Conservation (phyloP, 2,888 invertebrate species). For the Eupithecia vulgata region DNA sequence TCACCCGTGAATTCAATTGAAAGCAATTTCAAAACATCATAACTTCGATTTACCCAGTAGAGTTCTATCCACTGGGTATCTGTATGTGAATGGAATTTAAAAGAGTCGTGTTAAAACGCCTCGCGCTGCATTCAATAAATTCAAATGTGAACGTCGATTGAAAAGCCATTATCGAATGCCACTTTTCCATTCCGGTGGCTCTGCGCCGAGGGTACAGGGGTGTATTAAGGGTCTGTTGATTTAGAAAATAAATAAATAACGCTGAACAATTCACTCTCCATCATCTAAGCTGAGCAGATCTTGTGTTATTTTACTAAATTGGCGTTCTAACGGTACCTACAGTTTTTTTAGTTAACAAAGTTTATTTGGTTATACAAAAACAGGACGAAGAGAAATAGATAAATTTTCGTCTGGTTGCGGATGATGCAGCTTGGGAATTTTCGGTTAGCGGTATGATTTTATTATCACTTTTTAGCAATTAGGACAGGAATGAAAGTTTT, state of each 20-base stretch:
- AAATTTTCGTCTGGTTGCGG: neutral
- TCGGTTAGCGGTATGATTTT: no score
- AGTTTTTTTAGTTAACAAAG: no score
- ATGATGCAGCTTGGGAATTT: neutral
- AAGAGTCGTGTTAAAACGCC: constrained; percentile 30
- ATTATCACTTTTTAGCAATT: no score
- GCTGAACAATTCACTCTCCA: no score
- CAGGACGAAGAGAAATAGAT: neutral
- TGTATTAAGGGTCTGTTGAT: constrained; percentile 13
- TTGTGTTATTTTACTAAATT: no score
- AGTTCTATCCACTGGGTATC: neutral
- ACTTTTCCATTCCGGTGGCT: constrained; percentile 40
- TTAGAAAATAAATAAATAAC: neutral
- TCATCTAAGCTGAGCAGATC: no score
- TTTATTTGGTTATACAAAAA: no score
- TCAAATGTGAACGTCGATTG: constrained; percentile 43
- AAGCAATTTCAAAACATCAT: neutral
- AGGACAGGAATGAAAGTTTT: neutral
- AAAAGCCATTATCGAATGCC: constrained; percentile 46
- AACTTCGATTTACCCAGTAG: neutral
- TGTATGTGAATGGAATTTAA: constrained; percentile 19
- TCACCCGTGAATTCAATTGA: neutral
- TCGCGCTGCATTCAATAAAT: constrained; percentile 42
- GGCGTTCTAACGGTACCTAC: no score
- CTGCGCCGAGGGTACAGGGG: constrained; percentile 23